Percentiles rank a stretch among this genome's conserved stretches.
Evolutionary conservation across 2,113 vertebrate species (phyloP).

Genomic region (Brachirus orientalis): DNA sequence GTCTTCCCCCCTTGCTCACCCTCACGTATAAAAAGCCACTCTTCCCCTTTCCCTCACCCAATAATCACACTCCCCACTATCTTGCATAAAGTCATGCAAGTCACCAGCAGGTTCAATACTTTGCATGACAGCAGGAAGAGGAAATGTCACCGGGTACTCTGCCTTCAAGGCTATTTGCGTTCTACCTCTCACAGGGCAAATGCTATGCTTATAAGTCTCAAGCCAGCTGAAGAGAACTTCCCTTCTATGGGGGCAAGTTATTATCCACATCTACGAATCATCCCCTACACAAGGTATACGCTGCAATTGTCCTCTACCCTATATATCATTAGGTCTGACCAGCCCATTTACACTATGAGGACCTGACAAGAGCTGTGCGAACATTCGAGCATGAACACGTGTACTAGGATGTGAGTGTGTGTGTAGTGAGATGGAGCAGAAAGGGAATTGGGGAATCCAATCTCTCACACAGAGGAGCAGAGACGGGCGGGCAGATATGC

Average conservation of each 20-base stretch:
- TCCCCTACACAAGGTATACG: conserved; percentile 20
- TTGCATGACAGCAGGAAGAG: conserved; percentile 29
- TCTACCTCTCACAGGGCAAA: conserved; percentile 38
- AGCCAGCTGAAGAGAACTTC: conserved; percentile 52
- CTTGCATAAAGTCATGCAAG: conserved; percentile 42
- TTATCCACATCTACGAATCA: conserved; percentile 42
- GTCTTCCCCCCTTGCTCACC: conserved; percentile 39
- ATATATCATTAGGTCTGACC: conserved; percentile 60
- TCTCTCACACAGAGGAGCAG: conserved; percentile 78
- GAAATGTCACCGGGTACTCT: conserved; percentile 36
- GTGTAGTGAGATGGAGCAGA: conserved; percentile 29
- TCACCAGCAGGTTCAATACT: conserved; percentile 51
- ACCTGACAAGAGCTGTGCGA: conserved; percentile 49
- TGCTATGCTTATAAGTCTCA: conserved; percentile 42
- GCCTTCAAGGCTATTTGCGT: conserved; percentile 22
- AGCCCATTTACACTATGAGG: conserved; percentile 52
- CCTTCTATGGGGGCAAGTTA: conserved; percentile 45
- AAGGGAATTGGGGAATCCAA: conserved; percentile 73
- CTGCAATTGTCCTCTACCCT: conserved; percentile 37
- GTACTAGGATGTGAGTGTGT: conserved; percentile 15
- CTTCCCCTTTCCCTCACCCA: conserved; percentile 14
- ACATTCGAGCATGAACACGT: conserved; percentile 10
- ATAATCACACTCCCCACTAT: conserved; percentile 43
- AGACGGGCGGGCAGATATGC: conserved; percentile 77
- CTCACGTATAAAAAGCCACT: conserved; percentile 10